Base-by-base conservation (phyloP, 2,888 invertebrate genomes). In the Macrophya annulata region DNA sequence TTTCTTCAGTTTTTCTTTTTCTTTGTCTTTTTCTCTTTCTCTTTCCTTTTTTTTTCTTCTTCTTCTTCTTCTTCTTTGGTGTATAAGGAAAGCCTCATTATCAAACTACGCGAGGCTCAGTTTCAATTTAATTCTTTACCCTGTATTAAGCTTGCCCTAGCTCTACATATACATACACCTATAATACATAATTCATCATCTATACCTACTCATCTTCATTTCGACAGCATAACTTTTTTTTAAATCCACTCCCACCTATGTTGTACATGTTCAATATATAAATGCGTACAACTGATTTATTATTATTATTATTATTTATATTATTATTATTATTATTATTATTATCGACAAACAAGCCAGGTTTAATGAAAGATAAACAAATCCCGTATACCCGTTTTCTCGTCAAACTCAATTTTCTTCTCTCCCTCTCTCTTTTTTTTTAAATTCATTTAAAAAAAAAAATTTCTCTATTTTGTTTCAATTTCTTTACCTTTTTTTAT, bases 111-210 rank as follows among this genome's bases (percentile, higher is more conserved):
- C 72, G 72, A 4, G 8, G 15, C 89, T 90, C 89, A 90, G 90
- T 90, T 91, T 90, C 88, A 89, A 91, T 91, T 90, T 90, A 89
- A 90, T 90, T 90, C 37, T n/a, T n/a, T 4, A 5, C 31, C 31
- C 15, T 31, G 31, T 3, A 31, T 1, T 31, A 31, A 31, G 31
- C 45, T 3, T 17, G 8, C 8, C 21, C 15, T 72, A 15, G n/a
- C 6, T 21, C 72, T 3, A 31, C 3, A 31, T 15, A n/a, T 10
- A 4, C 4, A 43, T 72, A 43, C 31, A 2, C 31, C 15, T n/a
- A 5, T 17, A 55, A 12, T 17, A 55, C 1, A 55, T 15, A 55
- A 15, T 55, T 2, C 3, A 31, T 31, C 3, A 31, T 31, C 31
- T 31, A 31, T 31, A 31, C 31, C 3, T 31, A 31, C 31, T 31